Evolutionary conservation across 2,113 vertebrate species (phyloP).

Genomic region (Tyto alba): DNA sequence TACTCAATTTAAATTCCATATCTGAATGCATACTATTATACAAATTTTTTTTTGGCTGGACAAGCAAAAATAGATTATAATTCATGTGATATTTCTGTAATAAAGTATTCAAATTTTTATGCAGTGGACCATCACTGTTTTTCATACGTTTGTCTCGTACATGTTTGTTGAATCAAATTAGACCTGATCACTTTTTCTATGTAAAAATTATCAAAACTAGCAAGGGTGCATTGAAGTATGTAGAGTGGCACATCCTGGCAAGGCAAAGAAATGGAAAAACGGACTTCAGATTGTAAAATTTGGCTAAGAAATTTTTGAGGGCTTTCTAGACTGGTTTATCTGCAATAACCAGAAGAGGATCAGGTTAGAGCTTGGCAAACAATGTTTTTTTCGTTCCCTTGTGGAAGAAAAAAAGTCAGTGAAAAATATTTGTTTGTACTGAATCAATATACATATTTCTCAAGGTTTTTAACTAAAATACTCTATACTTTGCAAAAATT

Average conservation of each 20-base stretch:
- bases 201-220: not conserved
- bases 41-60: not conserved
- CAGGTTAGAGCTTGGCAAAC: not conserved
- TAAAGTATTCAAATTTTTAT: not conserved
- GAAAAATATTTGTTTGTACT: not conserved
- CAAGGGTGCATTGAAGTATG: not conserved
- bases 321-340: not conserved
- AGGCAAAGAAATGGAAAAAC: not conserved
- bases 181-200: not conserved
- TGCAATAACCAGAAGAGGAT: not conserved
- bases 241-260: not conserved
- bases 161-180: slow-evolving; percentile 6
- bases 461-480: not conserved
- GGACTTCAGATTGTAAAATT: not conserved
- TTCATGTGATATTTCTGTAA: not conserved
- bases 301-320: not conserved
- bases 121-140: not conserved
- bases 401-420: not conserved
- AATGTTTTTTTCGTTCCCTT: not conserved
- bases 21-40: not conserved
- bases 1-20: not conserved
- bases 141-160: not conserved
- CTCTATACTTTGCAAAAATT: not conserved
- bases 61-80: not conserved
- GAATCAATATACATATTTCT: not conserved